A percentile compares a stretch with the other conserved stretches of the same genome.
phyloP scores from a whole-genome alignment of 1,140 invertebrate species.

The Lutraria rhynchaena region DNA sequence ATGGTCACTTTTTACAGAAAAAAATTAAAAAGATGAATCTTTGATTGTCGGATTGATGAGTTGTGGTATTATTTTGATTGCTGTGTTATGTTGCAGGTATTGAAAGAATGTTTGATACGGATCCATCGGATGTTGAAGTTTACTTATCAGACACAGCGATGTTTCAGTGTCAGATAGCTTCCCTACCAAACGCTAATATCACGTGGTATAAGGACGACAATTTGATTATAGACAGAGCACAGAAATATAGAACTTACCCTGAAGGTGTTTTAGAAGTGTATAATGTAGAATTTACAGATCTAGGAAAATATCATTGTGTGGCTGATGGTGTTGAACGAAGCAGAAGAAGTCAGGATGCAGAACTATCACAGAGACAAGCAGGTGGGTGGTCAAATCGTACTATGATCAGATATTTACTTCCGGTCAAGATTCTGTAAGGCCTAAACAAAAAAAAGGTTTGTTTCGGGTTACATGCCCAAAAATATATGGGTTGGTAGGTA shows the following conservation, averaged over 20 bases:
- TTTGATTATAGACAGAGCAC: conserved; percentile 19
- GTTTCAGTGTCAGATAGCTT: conserved; percentile 52
- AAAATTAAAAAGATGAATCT: no score
- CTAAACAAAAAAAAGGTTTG: no score
- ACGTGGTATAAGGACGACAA: conserved; percentile 51
- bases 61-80: neutral
- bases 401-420: no score
- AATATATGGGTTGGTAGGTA: no score
- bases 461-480: no score
- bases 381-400: no score
- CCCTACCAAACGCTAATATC: conserved; percentile 40
- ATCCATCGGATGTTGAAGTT: conserved; percentile 39
- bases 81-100: conserved; percentile 32
- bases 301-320: conserved; percentile 41
- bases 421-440: no score
- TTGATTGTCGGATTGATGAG: no score
- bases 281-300: conserved; percentile 48
- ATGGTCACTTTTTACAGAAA: no score
- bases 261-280: conserved; percentile 53
- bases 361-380: conserved; percentile 51
- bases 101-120: conserved; percentile 26
- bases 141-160: conserved; percentile 53
- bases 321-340: conserved; percentile 49
- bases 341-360: conserved; percentile 35
- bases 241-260: conserved; percentile 48